Base-by-base conservation (phyloP, 2,797 vertebrate species). In the Petrocephalus schoutedeni region DNA sequence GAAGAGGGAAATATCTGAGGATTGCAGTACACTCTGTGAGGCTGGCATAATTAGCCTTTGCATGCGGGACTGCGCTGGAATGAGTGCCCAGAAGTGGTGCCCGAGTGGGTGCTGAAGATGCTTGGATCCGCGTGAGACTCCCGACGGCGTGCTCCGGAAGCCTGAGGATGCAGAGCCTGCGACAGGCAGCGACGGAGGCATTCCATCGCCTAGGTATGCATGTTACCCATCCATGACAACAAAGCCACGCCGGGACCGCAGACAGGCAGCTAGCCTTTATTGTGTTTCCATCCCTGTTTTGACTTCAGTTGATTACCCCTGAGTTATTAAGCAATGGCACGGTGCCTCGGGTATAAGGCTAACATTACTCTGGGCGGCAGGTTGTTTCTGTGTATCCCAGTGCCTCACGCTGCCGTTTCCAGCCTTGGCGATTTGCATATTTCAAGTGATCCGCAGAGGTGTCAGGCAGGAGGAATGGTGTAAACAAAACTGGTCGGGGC, bases 191-290 rank as follows among this genome's bases (percentile, higher is more conserved):
- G 83, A 93, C 93, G 28, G 93, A 94, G 91, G 94, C 93, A 71
- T 94, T 95, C 90, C 93, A 93, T 88, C 93, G 93, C 10, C 89
- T 95, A 89, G 94, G 94, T 95, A 91, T 94, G 94, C 91, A 61
- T 12, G 87, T 71, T 83, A 41, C 21, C 80, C 41, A 7, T 19
- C 87, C 80, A 2, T 54, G 58, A 54, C 87, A 67, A 71, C 51
- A 56, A 7, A 28, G 41, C 14, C 28, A n/a, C 9, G 8, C 45
- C 3, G 77, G 57, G 1, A 36, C 16, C 12, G 6, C 54, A 71
- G 87, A 67, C 7, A 9, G 49, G 45, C 59, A 41, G 49, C 12
- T 53, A 85, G 83, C 61, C 61, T 86, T 7, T 41, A 28, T 61
- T 28, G 45, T 56, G 8, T 85, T 12, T 41, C 19, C 59, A 10